Evolutionary conservation across 2,888 invertebrate genomes (phyloP).

Genomic region (Orchesellides sinensis): DNA sequence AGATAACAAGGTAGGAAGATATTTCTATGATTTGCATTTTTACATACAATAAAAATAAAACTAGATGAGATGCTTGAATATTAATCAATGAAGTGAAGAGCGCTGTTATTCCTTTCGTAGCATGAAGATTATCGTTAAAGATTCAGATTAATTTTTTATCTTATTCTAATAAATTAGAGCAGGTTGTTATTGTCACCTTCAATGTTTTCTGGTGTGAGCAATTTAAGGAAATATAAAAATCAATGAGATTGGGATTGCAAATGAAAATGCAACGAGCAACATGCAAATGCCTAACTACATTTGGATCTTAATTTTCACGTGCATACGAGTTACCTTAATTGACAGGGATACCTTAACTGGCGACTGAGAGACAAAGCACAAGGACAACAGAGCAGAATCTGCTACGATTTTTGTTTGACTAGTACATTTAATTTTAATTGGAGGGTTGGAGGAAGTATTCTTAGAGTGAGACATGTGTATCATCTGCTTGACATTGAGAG

Average conservation of each 20-base stretch:
- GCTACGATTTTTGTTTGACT: neutral
- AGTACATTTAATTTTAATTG: conserved; percentile 7
- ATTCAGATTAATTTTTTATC: neutral
- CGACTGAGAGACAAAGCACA: neutral
- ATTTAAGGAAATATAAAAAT: neutral
- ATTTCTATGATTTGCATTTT: neutral
- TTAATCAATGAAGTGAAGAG: too few species aligned
- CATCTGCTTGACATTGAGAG: conserved; percentile 17
- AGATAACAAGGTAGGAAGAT: neutral
- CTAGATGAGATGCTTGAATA: too few species aligned
- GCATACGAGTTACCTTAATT: too few species aligned
- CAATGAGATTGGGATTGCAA: neutral
- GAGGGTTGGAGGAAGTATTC: conserved; percentile 24
- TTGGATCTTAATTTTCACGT: too few species aligned
- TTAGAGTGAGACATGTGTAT: neutral
- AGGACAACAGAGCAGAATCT: neutral
- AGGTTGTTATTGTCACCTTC: conserved; percentile 11
- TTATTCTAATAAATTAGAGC: conserved; percentile 10
- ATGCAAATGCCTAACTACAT: too few species aligned
- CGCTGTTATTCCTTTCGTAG: neutral
- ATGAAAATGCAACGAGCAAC: neutral
- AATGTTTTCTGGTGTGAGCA: conserved; percentile 7
- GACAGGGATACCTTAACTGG: too few species aligned
- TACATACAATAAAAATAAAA: neutral
- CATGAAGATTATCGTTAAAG: neutral